Evolutionary conservation across 2,888 invertebrate genomes (phyloP).

Genomic region (Orchestes rusci): DNA sequence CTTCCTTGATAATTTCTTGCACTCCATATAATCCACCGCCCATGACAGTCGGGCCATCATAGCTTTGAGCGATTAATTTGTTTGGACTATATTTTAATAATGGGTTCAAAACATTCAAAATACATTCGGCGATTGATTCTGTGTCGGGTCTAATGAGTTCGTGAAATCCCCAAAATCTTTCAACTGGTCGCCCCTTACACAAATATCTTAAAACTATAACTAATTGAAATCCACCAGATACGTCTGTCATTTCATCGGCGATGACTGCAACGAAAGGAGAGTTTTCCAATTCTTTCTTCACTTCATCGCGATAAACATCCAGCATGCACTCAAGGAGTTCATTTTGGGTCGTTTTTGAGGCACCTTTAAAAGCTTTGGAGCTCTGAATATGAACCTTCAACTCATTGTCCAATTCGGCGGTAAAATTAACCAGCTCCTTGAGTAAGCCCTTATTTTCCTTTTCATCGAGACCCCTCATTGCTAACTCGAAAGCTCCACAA

Average conservation of each 20-base stretch:
- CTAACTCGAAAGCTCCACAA: constrained; percentile 19
- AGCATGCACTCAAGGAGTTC: constrained; percentile 35
- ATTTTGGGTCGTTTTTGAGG: constrained; percentile 29
- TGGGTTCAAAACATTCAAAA: constrained; percentile 5
- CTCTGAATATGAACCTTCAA: constrained; percentile 30
- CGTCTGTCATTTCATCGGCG: constrained; percentile 34
- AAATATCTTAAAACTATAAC: constrained; percentile 32
- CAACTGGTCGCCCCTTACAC: constrained; percentile 21
- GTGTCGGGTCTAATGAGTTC: constrained; percentile 2
- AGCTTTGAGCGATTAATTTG: constrained; percentile 13
- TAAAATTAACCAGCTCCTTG: constrained; percentile 32
- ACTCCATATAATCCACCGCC: constrained; percentile 7
- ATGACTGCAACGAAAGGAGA: constrained; percentile 27
- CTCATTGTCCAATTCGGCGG: constrained; percentile 28
- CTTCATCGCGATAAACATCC: constrained; percentile 30
- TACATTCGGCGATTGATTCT: constrained; percentile 7
- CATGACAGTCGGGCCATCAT: constrained; percentile 14
- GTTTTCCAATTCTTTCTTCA: constrained; percentile 28
- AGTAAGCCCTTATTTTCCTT: constrained; percentile 16
- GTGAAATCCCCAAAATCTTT: constrained; percentile 30
- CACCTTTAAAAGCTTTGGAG: constrained; percentile 29
- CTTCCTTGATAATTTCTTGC: constrained; percentile 12
- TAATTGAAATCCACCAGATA: constrained; percentile 21
- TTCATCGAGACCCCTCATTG: constrained; percentile 29
- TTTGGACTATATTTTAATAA: constrained; percentile 12